Conservation (phyloP, 2,113 vertebrate species). For the Triplophysa dalaica region DNA sequence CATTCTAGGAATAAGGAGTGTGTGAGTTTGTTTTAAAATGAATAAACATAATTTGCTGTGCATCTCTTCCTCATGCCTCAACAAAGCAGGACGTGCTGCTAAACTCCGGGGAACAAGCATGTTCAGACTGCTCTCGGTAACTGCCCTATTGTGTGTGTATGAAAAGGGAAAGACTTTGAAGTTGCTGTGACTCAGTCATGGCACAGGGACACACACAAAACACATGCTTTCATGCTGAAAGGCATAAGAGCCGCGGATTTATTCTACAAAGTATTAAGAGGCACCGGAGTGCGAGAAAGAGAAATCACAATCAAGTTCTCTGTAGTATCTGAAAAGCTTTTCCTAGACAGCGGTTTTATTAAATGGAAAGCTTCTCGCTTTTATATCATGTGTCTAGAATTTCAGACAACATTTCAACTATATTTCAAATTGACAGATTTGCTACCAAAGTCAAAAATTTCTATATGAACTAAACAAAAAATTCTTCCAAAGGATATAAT, state of each 20-base stretch:
- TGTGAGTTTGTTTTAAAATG: constrained; percentile 4
- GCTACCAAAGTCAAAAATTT: too few relatives aligned
- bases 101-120: constrained; percentile 12
- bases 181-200: constrained; percentile 12
- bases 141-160: constrained; percentile 23
- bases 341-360: too few relatives aligned
- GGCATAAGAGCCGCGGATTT: not conserved
- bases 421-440: too few relatives aligned
- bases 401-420: too few relatives aligned
- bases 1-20: not conserved
- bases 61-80: constrained; percentile 40
- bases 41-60: constrained; percentile 34
- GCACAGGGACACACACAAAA: constrained; percentile 14
- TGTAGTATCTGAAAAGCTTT: too few relatives aligned
- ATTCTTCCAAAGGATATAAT: too few relatives aligned
- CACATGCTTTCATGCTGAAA: not conserved
- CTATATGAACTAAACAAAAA: too few relatives aligned
- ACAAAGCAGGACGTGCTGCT: not conserved
- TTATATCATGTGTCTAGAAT: too few relatives aligned
- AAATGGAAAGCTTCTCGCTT: too few relatives aligned
- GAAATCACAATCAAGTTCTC: too few relatives aligned
- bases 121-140: constrained; percentile 35
- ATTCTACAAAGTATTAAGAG: not conserved
- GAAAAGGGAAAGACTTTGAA: constrained; percentile 27
- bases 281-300: not conserved